These are phyloP conservation scores for Aepyceros melampus DNA, from an alignment of 2,113 vertebrate genomes.

Conservation along the genomic window DNA sequence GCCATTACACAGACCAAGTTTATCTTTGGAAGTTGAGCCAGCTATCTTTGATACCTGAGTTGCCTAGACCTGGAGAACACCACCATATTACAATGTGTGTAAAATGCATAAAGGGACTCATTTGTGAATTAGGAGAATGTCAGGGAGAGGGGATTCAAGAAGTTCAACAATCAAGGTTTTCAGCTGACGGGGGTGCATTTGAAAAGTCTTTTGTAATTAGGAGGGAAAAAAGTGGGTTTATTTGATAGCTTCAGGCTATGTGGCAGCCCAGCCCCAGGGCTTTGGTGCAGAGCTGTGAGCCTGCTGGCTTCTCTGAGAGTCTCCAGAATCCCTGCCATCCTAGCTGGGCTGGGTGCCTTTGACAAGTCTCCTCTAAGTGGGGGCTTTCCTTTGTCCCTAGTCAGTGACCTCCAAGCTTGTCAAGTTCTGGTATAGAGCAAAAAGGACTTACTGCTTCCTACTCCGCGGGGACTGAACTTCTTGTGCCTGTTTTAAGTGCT, in stretches of 20 bases:
- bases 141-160: not conserved
- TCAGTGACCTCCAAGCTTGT: not conserved
- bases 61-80: not conserved
- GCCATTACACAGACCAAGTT: not conserved
- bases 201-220: not conserved
- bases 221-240: not conserved
- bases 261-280: not conserved
- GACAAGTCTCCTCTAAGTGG: not conserved
- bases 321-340: not conserved
- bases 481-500: not conserved
- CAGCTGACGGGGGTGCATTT: not conserved
- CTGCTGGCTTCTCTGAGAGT: not conserved
- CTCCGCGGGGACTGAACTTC: not conserved
- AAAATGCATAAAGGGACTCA: not conserved
- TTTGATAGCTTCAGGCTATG: not conserved
- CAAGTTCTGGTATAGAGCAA: not conserved
- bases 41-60: not conserved
- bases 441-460: not conserved
- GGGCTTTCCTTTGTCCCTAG: not conserved
- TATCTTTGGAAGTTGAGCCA: not conserved
- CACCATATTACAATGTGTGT: not conserved
- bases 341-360: not conserved
- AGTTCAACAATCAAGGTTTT: not conserved
- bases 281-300: not conserved
- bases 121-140: not conserved